phyloP scores from a whole-genome alignment of 2,113 vertebrate genomes.

The Thalassarche chlororhynchos region DNA sequence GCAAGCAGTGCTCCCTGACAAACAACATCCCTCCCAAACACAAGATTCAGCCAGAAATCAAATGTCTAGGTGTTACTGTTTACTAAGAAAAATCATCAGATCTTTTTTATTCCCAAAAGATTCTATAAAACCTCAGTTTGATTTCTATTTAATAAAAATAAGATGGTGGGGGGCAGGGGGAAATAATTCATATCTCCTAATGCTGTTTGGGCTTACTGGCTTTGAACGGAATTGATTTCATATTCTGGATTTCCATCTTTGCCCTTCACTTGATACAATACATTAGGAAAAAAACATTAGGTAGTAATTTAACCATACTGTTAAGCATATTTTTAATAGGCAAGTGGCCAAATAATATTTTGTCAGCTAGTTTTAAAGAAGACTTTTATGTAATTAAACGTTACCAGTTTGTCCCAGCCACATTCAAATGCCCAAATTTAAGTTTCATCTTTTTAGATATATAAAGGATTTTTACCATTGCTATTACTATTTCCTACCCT shows the following conservation, averaged over 20 bases:
- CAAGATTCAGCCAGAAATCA: background rate
- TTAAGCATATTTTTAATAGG: background rate
- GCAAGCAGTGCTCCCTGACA: background rate
- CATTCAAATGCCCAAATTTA: background rate
- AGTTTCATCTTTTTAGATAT: background rate
- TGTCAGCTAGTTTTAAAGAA: background rate
- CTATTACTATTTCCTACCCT: background rate
- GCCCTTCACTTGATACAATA: background rate
- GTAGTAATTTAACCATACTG: background rate
- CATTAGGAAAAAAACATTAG: background rate
- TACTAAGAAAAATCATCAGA: background rate
- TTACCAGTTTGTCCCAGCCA: background rate
- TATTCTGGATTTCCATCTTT: background rate
- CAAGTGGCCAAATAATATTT: background rate
- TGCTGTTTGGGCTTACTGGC: background rate
- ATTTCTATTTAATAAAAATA: conserved; percentile 38
- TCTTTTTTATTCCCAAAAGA: background rate
- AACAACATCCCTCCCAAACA: background rate
- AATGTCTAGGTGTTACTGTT: background rate
- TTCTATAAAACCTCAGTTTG: background rate
- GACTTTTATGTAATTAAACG: background rate
- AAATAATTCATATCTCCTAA: background rate
- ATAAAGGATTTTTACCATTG: background rate
- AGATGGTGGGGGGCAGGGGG: background rate
- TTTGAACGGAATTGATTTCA: background rate